phyloP scores from a whole-genome alignment of 2,113 vertebrate species.

The Pardalotus punctatus region DNA sequence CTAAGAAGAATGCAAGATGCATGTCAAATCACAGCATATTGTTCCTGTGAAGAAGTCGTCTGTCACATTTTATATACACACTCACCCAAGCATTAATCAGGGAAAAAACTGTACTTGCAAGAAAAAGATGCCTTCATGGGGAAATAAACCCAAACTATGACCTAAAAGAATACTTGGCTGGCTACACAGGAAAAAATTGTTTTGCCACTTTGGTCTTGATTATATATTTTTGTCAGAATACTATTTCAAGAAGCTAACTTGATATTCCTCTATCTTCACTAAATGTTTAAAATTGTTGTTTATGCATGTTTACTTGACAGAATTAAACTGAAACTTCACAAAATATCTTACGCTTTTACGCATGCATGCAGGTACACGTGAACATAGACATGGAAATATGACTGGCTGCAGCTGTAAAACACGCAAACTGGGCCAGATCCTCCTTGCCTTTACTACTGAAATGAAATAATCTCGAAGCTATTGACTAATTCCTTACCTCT shows the following conservation, averaged over 20 bases:
- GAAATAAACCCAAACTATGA: background rate
- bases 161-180: background rate
- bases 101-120: background rate
- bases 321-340: background rate
- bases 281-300: background rate
- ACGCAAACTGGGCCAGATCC: background rate
- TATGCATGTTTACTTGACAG: background rate
- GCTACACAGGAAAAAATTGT: background rate
- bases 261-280: background rate
- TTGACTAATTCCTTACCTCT: background rate
- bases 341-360: background rate
- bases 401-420: background rate
- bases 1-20: background rate
- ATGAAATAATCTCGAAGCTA: background rate
- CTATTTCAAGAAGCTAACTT: background rate
- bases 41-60: background rate
- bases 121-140: background rate
- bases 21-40: background rate
- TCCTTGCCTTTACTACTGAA: background rate
- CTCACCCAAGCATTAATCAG: background rate
- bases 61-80: background rate
- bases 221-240: background rate
- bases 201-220: background rate
- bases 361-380: accelerated
- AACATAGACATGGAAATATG: background rate